Evolutionary conservation across 1,140 invertebrate species (phyloP).

Genomic region (Onthophagus taurus): DNA sequence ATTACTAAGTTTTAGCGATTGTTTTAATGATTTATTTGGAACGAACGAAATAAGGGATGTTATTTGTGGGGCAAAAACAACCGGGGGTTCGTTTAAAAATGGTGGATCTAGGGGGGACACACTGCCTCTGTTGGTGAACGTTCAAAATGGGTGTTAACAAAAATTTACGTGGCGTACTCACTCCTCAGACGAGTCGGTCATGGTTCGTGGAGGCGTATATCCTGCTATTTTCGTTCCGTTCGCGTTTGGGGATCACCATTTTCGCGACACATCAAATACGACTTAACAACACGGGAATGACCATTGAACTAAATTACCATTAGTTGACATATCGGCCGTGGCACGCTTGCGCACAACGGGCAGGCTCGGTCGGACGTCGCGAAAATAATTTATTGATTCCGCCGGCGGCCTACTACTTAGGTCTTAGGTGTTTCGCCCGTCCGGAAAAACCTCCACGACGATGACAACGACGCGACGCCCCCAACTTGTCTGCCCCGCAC

Average conservation of each 20-base stretch:
- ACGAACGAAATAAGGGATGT: slow-evolving; percentile 2
- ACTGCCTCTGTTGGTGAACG: too few relatives aligned
- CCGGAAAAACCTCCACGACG: too few relatives aligned
- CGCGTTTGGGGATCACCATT: slow-evolving; percentile 39
- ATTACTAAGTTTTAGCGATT: too few relatives aligned
- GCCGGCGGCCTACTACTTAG: too few relatives aligned
- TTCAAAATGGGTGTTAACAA: slow-evolving; percentile 19
- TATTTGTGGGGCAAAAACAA: slow-evolving; percentile 8
- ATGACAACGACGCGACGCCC: too few relatives aligned
- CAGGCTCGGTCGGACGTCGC: neutral
- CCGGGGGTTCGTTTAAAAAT: slow-evolving; percentile 13
- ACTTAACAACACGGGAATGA: slow-evolving; percentile 30
- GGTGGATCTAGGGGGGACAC: slow-evolving; percentile 11
- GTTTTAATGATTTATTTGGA: too few relatives aligned
- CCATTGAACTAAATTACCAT: slow-evolving; percentile 33
- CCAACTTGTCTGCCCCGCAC: too few relatives aligned
- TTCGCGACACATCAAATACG: slow-evolving; percentile 36
- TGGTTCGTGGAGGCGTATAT: slow-evolving; percentile 60
- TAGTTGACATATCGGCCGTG: slow-evolving; percentile 24
- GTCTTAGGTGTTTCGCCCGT: too few relatives aligned
- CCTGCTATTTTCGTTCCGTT: slow-evolving; percentile 54
- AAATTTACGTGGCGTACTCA: slow-evolving; percentile 40
- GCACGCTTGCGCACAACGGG: slow-evolving; percentile 17
- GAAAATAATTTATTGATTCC: slow-evolving; percentile 13
- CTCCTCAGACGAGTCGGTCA: slow-evolving; percentile 67